Evolutionary conservation across 2,113 vertebrate species (phyloP), one percentile per base, ranked within the genome.

Genomic region (Pipra filicauda): DNA sequence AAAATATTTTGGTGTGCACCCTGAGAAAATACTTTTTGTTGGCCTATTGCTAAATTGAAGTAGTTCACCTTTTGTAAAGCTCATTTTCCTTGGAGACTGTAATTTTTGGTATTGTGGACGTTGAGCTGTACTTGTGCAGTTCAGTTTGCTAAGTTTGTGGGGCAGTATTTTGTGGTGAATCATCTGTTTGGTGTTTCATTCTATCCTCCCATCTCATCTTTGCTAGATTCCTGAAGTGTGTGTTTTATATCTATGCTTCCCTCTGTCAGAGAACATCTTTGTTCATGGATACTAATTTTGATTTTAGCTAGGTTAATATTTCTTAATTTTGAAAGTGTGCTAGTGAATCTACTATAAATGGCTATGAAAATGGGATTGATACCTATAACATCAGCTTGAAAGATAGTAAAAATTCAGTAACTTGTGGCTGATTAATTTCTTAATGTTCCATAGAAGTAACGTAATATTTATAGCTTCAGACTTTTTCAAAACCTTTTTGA

Each of bases 111-210:
- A 12, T 10, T 73, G 49, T 23, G 54, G 31, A 35, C 23, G 5
- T 20, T 26, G 37, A 57, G 6, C n/a, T 71, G 1, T 48, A 20
- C 15, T 6, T 51, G 15, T 12, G 33, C 16, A 41, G 26, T 0
- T 83, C 31, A 72, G 33, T 87, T 84, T 65, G 11, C 33, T 4
- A 13, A 43, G 22, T 59, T 82, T 37, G 15, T 46, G n/a, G 21
- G 28, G 23, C 23, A 31, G 8, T 69, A 31, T 54, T 44, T 88
- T 44, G 44, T 70, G 43, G 22, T 41, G 43, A 65, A 33, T 91
- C 46, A 41, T 70, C 35, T 91, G 41, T 23, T 52, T 3, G 2
- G 31, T 75, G 49, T 85, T 94, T 75, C 52, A 46, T 17, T 48
- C 16, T 67, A 8, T 57, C 44, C 11, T 85, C 14, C 22, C 5